Percentiles rank a stretch among this genome's conserved stretches.
These are phyloP conservation scores for Pelagia noctiluca DNA, from an alignment of 30 jellyfish, hydroid and myxozoan species.

Conservation along the genomic window DNA sequence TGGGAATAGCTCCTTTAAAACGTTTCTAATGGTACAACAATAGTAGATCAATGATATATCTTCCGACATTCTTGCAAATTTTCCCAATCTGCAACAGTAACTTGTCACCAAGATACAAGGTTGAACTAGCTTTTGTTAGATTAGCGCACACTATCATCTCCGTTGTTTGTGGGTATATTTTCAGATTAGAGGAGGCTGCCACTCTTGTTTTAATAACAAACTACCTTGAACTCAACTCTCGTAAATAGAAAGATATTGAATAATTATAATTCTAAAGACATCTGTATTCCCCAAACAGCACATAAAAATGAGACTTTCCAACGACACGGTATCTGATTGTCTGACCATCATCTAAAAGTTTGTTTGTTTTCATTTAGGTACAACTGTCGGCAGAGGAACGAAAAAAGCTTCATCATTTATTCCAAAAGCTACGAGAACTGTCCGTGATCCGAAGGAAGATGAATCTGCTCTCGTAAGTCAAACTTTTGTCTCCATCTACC, in stretches of 20 bases:
- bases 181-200: too few species aligned
- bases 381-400: slow-evolving; percentile 4
- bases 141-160: too few species aligned
- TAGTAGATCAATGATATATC: too few species aligned
- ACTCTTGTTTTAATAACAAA: too few species aligned
- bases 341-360: not conserved
- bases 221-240: too few species aligned
- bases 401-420: not conserved
- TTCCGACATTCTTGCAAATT: too few species aligned
- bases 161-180: too few species aligned
- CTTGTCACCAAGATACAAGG: too few species aligned
- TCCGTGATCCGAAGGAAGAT: slow-evolving; percentile 84
- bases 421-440: slow-evolving; percentile 30
- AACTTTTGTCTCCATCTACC: not conserved
- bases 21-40: not conserved
- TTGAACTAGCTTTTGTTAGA: too few species aligned
- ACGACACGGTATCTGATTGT: not conserved
- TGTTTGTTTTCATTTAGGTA: not conserved
- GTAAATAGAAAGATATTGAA: not conserved
- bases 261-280: not conserved
- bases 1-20: not conserved
- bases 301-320: not conserved
- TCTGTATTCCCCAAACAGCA: not conserved
- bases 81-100: too few species aligned
- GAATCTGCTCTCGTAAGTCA: slow-evolving; percentile 81